Evolutionary conservation across 2,888 invertebrate species (phyloP).

Genomic region (Allygus modestus): DNA sequence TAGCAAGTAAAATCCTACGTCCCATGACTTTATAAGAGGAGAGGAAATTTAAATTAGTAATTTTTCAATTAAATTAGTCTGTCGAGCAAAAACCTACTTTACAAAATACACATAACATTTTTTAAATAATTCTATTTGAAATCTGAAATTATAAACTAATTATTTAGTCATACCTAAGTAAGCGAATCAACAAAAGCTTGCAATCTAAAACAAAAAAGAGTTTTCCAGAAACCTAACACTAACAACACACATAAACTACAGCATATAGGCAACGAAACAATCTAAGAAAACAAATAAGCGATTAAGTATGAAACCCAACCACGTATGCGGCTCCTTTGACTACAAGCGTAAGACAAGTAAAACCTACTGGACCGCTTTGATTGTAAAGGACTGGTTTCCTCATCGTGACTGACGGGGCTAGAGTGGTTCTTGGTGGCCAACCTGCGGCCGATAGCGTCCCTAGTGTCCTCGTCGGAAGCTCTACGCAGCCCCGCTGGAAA

Average conservation of each 20-base stretch:
- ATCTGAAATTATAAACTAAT: too few relatives aligned
- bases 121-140: too few relatives aligned
- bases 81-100: too few relatives aligned
- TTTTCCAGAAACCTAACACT: neutral
- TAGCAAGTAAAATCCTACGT: too few relatives aligned
- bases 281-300: neutral
- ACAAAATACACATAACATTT: too few relatives aligned
- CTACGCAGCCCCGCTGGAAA: constrained; percentile 50
- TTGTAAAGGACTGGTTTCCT: constrained; percentile 91
- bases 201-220: too few relatives aligned
- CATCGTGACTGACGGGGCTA: constrained; percentile 75
- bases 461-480: constrained; percentile 26
- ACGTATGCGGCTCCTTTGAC: neutral
- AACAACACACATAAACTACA: neutral
- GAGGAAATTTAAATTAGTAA: too few relatives aligned
- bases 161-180: too few relatives aligned
- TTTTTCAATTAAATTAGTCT: too few relatives aligned
- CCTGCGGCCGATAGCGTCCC: constrained; percentile 72
- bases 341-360: constrained; percentile 57
- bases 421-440: constrained; percentile 72
- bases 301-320: neutral
- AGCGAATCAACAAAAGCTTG: too few relatives aligned
- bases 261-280: neutral
- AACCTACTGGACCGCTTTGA: constrained; percentile 90
- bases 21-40: too few relatives aligned